Percentiles rank a stretch among this genome's conserved stretches.
phyloP scores from a whole-genome alignment of 1,140 invertebrate species.

The Bombus sibiricus region DNA sequence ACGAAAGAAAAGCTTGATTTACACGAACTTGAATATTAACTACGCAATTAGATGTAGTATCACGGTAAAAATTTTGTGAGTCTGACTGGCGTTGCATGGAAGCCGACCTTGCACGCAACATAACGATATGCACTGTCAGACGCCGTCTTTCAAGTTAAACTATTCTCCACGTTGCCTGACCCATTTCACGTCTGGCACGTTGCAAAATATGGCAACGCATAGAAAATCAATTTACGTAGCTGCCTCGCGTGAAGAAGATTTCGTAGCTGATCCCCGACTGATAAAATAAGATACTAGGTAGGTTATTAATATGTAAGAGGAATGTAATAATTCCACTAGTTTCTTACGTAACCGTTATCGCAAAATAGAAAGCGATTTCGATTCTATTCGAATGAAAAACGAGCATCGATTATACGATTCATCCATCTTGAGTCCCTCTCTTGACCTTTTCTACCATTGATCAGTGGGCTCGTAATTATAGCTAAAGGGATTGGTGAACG shows the following conservation, averaged over 20 bases:
- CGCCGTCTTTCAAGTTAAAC: constrained; percentile 49
- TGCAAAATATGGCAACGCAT: constrained; percentile 58
- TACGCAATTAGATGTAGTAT: constrained; percentile 34
- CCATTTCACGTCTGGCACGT: constrained; percentile 73
- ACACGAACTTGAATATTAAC: constrained; percentile 32
- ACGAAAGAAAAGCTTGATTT: not conserved
- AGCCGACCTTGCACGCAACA: constrained; percentile 58
- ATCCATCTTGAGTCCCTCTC: not conserved
- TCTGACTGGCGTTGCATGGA: constrained; percentile 49
- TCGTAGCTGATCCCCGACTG: not conserved
- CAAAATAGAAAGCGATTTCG: not conserved
- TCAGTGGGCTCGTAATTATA: constrained; percentile 37
- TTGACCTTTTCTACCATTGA: constrained; percentile 60
- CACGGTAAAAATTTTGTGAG: constrained; percentile 41
- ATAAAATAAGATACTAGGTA: constrained; percentile 24
- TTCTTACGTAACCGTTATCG: constrained; percentile 27
- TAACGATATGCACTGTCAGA: constrained; percentile 56
- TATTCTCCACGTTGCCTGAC: constrained; percentile 72
- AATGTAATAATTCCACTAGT: constrained; percentile 3
- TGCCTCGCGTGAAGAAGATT: constrained; percentile 31
- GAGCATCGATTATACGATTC: constrained; percentile 9
- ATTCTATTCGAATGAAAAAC: constrained; percentile 22
- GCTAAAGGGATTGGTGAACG: not conserved
- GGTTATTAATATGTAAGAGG: not conserved
- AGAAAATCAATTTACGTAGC: constrained; percentile 27